Evolutionary conservation across 2,888 invertebrate genomes (phyloP).

Genomic region (Hypselothyrea guttata): DNA sequence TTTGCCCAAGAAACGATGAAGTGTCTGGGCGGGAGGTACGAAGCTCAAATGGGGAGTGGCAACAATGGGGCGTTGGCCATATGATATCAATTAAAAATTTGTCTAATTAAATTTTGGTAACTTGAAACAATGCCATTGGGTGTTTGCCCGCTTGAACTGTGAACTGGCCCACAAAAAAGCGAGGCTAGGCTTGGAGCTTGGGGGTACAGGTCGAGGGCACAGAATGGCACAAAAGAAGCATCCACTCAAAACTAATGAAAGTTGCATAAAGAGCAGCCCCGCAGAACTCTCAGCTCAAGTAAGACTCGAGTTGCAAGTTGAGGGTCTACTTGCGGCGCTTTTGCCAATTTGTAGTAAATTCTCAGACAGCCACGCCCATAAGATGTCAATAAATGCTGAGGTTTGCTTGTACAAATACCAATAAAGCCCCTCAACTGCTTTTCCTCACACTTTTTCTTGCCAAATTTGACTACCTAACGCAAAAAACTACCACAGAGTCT

Average conservation of each 20-base stretch:
- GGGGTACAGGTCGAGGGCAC: not conserved
- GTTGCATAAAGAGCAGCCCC: conserved; percentile 43
- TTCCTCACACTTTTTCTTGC: no score
- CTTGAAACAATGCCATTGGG: conserved; percentile 67
- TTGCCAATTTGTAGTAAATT: conserved; percentile 77
- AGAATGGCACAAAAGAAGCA: conserved; percentile 43
- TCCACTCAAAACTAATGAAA: conserved; percentile 65
- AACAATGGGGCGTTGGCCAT: conserved; percentile 65
- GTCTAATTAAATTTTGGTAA: conserved; percentile 76
- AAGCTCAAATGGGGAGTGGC: not conserved
- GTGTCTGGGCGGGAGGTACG: not conserved
- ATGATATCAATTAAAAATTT: conserved; percentile 78
- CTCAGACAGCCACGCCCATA: conserved; percentile 59
- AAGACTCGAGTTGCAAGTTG: conserved; percentile 35
- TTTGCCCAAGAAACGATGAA: not conserved
- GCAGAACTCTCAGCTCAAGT: conserved; percentile 29
- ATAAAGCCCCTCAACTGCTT: conserved; percentile 17
- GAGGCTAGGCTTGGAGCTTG: no score
- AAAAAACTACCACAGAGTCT: conserved; percentile 20
- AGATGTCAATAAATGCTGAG: conserved; percentile 71
- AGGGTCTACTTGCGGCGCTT: conserved; percentile 33
- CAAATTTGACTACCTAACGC: no score
- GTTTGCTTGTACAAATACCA: conserved; percentile 38
- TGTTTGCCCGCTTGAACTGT: conserved; percentile 64
- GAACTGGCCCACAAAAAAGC: conserved; percentile 19